Evolutionary conservation across 2,888 invertebrate genomes (phyloP), one percentile per base, ranked within the genome.

Genomic region (Lasioglossum marginatum): DNA sequence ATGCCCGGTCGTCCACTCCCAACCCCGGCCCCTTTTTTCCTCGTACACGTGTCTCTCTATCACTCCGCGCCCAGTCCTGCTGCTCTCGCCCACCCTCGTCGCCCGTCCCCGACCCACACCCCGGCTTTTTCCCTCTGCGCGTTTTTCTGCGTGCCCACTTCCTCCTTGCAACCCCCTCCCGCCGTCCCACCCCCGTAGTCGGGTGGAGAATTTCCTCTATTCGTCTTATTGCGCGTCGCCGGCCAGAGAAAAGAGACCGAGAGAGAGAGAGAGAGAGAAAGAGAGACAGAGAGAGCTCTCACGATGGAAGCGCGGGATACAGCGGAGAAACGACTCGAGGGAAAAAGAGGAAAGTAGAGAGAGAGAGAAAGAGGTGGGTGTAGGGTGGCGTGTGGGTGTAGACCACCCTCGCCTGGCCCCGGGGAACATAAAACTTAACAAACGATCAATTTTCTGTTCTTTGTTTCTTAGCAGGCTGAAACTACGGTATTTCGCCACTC

Each of bases 391-490:
- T 31, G 48, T 48, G 75, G 48, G 71, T 66, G 52, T 75, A 63
- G 77, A 82, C 87, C 84, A 83, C 79, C 88, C 81, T 85, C 87
- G 81, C 85, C 87, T 83, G 66, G 87, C 85, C 87, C 84, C 88
- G 89, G 86, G 91, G 92, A 92, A 92, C 91, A 92, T 93, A 92
- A 93, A 94, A 94, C 93, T 93, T 93, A 93, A 94, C 93, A 92
- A 94, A 94, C 94, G 94, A 94, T 93, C 93, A 93, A 94, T 93
- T 94, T 94, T 94, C 93, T 92, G 91, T 91, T 93, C 93, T 94
- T 94, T 94, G 93, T 94, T 93, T 92, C 92, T 92, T 93, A 91
- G 89, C 91, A 86, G 89, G 76, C 87, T 87, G 88, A 80, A 89
- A 89, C 89, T 86, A 87, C 88, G 87, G 86, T 87, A 90, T 89